These are phyloP conservation scores for Seira musarum DNA, from an alignment of 2,888 invertebrate genomes.

Conservation along the genomic window DNA sequence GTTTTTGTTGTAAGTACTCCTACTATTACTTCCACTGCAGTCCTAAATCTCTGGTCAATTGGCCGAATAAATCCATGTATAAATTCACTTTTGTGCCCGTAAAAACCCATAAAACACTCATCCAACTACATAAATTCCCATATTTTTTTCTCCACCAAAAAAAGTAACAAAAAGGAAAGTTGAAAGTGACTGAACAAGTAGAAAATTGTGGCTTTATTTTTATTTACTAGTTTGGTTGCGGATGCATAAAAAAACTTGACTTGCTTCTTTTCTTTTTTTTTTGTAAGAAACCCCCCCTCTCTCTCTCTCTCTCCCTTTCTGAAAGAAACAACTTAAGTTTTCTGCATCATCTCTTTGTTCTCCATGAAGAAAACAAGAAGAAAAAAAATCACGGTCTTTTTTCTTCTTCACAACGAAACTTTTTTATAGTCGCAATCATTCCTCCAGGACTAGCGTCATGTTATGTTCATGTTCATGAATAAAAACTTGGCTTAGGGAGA, in stretches of 20 bases:
- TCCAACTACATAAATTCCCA: background rate
- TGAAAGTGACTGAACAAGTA: background rate
- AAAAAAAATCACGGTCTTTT: too few relatives aligned
- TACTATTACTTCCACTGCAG: background rate
- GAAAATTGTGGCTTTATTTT: background rate
- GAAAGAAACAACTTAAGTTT: slow-evolving; percentile 6
- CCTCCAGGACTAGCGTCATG: too few relatives aligned
- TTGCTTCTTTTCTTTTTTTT: background rate
- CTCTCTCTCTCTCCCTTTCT: background rate
- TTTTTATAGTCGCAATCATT: too few relatives aligned
- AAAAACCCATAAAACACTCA: slow-evolving; percentile 26
- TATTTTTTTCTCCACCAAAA: too few relatives aligned
- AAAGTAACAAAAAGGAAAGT: background rate
- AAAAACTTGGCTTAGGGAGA: too few relatives aligned
- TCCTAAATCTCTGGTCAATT: background rate
- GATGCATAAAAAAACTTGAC: slow-evolving; percentile 18
- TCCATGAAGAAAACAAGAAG: too few relatives aligned
- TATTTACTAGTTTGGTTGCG: slow-evolving; percentile 23
- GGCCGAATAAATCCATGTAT: slow-evolving; percentile 17
- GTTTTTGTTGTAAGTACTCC: background rate
- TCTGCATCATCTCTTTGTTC: slow-evolving; percentile 28
- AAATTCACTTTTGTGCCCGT: background rate
- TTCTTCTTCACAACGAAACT: too few relatives aligned
- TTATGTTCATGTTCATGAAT: too few relatives aligned
- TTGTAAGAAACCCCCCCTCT: too few relatives aligned